These are phyloP conservation scores for Sphecodes monilicornis DNA, from an alignment of 2,888 invertebrate species.

Conservation along the genomic window DNA sequence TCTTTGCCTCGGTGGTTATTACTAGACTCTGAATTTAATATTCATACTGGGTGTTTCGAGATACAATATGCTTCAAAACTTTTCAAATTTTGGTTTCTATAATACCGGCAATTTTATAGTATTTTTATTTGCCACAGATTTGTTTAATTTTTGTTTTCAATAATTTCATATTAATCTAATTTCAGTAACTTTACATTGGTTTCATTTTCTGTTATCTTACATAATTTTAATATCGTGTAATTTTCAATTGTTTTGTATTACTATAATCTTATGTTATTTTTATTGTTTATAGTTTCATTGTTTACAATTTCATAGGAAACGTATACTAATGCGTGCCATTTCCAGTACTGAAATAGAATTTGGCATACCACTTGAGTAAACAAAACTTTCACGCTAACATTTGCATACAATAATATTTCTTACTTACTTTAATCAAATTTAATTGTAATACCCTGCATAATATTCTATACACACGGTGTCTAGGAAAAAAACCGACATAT, in stretches of 20 bases:
- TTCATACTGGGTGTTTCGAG: neutral
- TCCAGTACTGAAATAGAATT: neutral
- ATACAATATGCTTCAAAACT: neutral
- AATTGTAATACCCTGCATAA: constrained; percentile 14
- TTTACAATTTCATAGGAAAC: neutral
- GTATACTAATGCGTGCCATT: neutral
- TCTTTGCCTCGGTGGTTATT: neutral
- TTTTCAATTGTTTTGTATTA: neutral
- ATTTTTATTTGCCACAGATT: neutral
- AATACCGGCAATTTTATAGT: neutral
- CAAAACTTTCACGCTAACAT: neutral
- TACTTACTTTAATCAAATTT: neutral
- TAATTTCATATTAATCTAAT: neutral
- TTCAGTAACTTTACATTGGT: neutral
- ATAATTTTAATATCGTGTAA: neutral
- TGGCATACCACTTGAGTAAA: neutral
- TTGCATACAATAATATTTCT: neutral
- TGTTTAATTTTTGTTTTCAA: neutral
- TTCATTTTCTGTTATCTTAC: neutral
- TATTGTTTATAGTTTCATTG: neutral
- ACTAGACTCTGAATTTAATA: neutral
- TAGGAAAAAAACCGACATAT: neutral
- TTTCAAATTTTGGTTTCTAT: neutral
- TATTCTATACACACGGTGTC: neutral
- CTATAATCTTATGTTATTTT: neutral